These are phyloP conservation scores for Crotophaga sulcirostris DNA, from an alignment of 2,113 vertebrate species.

Conservation along the genomic window DNA sequence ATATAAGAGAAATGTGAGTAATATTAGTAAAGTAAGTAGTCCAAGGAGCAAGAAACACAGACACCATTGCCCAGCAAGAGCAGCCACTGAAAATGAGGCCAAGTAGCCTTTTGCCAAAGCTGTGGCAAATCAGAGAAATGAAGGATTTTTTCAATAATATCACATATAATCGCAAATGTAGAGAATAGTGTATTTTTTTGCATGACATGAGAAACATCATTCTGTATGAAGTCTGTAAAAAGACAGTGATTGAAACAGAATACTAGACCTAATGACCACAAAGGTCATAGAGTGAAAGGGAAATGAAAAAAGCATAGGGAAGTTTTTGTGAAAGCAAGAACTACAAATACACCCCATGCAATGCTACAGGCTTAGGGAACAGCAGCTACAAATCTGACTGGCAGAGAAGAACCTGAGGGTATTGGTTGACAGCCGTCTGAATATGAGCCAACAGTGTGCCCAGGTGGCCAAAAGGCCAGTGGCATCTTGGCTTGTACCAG, in stretches of 20 bases:
- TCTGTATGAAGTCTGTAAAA: not conserved
- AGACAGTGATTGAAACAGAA: not conserved
- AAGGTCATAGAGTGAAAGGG: not conserved
- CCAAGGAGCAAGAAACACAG: not conserved
- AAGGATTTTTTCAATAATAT: not conserved
- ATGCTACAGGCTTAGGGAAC: too few relatives aligned
- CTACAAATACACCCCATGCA: not conserved
- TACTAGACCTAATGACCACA: not conserved
- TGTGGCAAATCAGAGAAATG: not conserved
- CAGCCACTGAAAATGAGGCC: not conserved
- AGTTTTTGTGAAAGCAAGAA: not conserved
- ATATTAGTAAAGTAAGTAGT: not conserved
- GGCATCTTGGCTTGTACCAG: too few relatives aligned
- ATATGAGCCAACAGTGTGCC: too few relatives aligned
- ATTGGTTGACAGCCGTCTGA: too few relatives aligned
- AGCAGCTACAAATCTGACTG: too few relatives aligned
- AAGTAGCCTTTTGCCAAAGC: not conserved
- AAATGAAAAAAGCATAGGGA: not conserved
- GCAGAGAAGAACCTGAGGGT: too few relatives aligned
- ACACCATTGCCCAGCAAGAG: not conserved
- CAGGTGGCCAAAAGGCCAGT: too few relatives aligned
- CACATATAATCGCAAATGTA: not conserved
- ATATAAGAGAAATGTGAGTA: not conserved
- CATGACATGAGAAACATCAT: not conserved
- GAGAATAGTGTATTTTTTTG: not conserved